A percentile compares a stretch with the other conserved stretches of the same genome.
phyloP scores from a whole-genome alignment of 2,888 invertebrate species.

The Melangyna quadrimaculata region DNA sequence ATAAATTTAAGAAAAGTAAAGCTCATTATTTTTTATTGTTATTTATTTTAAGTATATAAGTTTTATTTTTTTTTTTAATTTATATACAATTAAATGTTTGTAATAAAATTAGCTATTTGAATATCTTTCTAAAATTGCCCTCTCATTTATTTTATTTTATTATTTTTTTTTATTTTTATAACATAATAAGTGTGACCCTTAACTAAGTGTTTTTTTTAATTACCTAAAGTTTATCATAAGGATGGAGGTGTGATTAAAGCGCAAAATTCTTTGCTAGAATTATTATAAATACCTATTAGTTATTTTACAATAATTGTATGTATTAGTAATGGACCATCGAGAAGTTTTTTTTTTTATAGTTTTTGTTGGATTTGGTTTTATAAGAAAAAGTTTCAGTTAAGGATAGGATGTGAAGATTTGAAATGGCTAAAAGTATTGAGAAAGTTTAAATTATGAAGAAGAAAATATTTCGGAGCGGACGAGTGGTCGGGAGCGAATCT shows the following conservation, averaged over 20 bases:
- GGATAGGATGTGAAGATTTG: background rate
- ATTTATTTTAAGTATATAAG: conserved; percentile 52
- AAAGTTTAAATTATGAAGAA: too few relatives aligned
- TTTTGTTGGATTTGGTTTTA: conserved; percentile 2
- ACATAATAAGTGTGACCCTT: conserved; percentile 59
- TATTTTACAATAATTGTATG: conserved; percentile 49
- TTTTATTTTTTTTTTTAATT: conserved; percentile 49
- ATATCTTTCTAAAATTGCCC: conserved; percentile 60
- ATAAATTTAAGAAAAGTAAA: conserved; percentile 55
- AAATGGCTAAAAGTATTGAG: background rate
- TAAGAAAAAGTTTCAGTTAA: background rate
- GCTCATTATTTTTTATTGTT: conserved; percentile 59
- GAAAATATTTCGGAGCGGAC: too few relatives aligned
- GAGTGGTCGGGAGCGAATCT: too few relatives aligned
- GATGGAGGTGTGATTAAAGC: conserved; percentile 74
- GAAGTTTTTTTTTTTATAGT: conserved; percentile 55
- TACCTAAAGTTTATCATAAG: conserved; percentile 76
- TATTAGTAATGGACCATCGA: conserved; percentile 74
- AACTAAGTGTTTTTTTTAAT: conserved; percentile 32
- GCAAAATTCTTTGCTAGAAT: conserved; percentile 71
- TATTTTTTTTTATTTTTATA: conserved; percentile 40
- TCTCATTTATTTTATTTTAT: conserved; percentile 58
- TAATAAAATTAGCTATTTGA: conserved; percentile 46
- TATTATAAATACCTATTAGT: conserved; percentile 65
- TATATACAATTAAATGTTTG: conserved; percentile 64